A percentile compares a stretch with the other conserved stretches of the same genome.
Evolutionary conservation across 2,113 vertebrate genomes (phyloP).

Genomic region (Nipponia nippon): DNA sequence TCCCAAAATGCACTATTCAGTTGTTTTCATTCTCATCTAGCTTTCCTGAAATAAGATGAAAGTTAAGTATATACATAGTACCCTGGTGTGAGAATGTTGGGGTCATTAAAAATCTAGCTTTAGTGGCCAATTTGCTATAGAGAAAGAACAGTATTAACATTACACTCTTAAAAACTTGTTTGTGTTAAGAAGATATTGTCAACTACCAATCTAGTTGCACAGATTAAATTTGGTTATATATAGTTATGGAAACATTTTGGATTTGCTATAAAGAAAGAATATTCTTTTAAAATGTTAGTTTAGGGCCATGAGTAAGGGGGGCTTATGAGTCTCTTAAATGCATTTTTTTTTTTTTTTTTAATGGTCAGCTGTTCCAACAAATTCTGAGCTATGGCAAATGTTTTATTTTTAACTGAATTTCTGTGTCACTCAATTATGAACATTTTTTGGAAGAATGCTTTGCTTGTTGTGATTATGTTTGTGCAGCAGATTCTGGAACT

Average conservation of each 20-base stretch:
- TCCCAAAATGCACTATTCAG: background rate
- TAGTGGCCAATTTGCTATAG: background rate
- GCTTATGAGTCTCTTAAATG: background rate
- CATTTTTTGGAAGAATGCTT: background rate
- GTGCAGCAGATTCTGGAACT: background rate
- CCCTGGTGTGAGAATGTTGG: background rate
- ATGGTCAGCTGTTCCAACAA: background rate
- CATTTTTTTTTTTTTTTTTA: background rate
- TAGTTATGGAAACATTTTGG: background rate
- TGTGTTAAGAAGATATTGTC: background rate
- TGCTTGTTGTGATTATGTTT: background rate
- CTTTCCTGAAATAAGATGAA: background rate
- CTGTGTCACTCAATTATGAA: background rate
- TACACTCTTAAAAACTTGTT: background rate
- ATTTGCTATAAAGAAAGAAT: background rate
- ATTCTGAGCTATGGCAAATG: background rate
- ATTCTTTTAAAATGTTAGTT: background rate
- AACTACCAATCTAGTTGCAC: background rate
- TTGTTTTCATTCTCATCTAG: background rate
- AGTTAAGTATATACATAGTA: background rate
- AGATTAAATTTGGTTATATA: background rate
- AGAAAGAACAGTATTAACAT: background rate
- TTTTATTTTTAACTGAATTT: background rate
- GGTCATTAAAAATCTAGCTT: background rate
- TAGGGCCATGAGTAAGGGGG: background rate